Evolutionary conservation across 2,113 vertebrate genomes (phyloP).

Genomic region (Oryzias woworae): DNA sequence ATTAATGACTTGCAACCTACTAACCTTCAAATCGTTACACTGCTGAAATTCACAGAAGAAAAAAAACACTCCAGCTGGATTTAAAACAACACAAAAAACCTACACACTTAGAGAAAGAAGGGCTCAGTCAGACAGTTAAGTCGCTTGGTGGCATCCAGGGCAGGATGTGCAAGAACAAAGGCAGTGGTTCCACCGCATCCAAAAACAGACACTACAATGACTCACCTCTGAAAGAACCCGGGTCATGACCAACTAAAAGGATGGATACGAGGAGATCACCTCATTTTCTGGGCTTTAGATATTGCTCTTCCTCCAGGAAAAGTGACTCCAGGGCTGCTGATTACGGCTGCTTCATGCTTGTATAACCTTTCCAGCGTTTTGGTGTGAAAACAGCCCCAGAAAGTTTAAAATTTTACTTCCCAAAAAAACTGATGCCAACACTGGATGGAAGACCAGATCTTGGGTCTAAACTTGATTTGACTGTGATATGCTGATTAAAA

Average conservation of each 20-base stretch:
- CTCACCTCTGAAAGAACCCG: conserved; percentile 20
- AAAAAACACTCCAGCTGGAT: neutral
- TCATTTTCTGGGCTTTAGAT: neutral
- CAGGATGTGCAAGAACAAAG: conserved; percentile 16
- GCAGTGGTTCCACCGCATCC: conserved; percentile 3
- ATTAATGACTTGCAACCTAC: conserved; percentile 1
- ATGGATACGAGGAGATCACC: neutral
- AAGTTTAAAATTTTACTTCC: too few relatives aligned
- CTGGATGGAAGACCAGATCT: too few relatives aligned
- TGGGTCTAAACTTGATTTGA: too few relatives aligned
- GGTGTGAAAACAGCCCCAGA: too few relatives aligned
- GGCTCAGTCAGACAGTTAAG: neutral
- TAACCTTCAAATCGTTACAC: neutral
- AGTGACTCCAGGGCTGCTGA: neutral
- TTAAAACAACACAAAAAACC: neutral
- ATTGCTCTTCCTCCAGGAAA: neutral
- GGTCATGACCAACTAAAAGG: conserved; percentile 8
- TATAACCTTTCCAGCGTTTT: too few relatives aligned
- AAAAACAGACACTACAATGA: conserved; percentile 5
- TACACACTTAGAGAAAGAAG: conserved; percentile 10
- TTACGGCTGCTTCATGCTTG: too few relatives aligned
- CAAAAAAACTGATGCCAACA: too few relatives aligned
- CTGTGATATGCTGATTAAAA: too few relatives aligned
- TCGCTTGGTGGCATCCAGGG: conserved; percentile 5
- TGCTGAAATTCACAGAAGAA: neutral